Evolutionary conservation across 2,888 invertebrate species (phyloP).

Genomic region (Stenolophus ochropezus): DNA sequence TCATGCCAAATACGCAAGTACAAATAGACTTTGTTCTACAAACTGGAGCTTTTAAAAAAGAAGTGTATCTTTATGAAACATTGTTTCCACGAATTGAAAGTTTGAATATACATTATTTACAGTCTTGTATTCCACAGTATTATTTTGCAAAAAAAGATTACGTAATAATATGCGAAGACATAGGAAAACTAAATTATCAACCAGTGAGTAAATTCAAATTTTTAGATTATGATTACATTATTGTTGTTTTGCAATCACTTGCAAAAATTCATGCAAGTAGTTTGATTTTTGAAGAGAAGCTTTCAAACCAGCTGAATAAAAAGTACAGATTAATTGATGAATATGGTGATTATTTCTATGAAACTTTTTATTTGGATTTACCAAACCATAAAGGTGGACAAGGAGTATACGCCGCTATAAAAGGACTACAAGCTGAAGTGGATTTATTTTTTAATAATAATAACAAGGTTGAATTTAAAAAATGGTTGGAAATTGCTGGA

Average conservation of each 20-base stretch:
- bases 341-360: constrained; percentile 66
- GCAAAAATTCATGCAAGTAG: constrained; percentile 70
- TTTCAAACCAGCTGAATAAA: constrained; percentile 56
- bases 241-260: constrained; percentile 67
- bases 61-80: constrained; percentile 66
- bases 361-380: constrained; percentile 70
- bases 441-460: constrained; percentile 56
- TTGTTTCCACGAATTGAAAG: constrained; percentile 63
- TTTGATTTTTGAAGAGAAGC: constrained; percentile 69
- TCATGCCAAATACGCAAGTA: constrained; percentile 62
- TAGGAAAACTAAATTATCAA: constrained; percentile 67
- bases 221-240: constrained; percentile 67
- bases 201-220: constrained; percentile 64
- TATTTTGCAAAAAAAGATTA: constrained; percentile 67
- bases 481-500: constrained; percentile 6
- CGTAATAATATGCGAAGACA: constrained; percentile 72
- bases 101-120: constrained; percentile 62
- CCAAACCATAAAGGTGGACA: constrained; percentile 65
- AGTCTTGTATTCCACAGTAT: constrained; percentile 69
- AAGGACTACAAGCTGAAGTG: constrained; percentile 68
- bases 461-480: constrained; percentile 59
- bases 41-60: constrained; percentile 65
- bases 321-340: constrained; percentile 62
- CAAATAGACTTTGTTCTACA: constrained; percentile 62
- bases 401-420: constrained; percentile 67